A percentile compares a stretch with the other conserved stretches of the same genome.
These are phyloP conservation scores for Morpho helenor DNA, from an alignment of 2,888 invertebrate species.

Conservation along the genomic window DNA sequence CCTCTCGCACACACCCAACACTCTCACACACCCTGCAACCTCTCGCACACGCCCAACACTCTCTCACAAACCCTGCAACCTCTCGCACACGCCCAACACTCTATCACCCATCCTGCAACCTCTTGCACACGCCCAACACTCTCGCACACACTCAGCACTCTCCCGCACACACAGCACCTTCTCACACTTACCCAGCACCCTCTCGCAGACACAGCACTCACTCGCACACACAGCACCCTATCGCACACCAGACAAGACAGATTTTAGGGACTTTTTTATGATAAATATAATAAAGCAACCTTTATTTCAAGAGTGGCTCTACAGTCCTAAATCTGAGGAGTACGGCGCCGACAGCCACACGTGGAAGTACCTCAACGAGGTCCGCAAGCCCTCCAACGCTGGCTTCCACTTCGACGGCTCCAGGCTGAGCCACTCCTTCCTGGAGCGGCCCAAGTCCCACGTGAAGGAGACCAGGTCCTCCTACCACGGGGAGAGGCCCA, in stretches of 20 bases:
- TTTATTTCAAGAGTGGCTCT: slow-evolving; percentile 59
- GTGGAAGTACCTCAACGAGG: slow-evolving; percentile 66
- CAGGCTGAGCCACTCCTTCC: slow-evolving; percentile 45
- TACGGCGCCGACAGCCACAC: slow-evolving; percentile 62
- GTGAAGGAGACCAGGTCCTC: slow-evolving; percentile 42
- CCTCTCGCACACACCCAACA: too few relatives aligned
- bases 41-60: too few relatives aligned
- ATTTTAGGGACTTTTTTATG: too few relatives aligned
- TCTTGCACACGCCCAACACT: too few relatives aligned
- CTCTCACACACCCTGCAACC: too few relatives aligned
- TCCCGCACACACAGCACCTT: neutral
- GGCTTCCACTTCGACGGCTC: slow-evolving; percentile 63
- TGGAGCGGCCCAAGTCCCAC: slow-evolving; percentile 43
- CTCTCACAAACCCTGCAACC: too few relatives aligned
- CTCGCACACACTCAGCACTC: neutral
- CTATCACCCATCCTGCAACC: too few relatives aligned
- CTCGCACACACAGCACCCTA: too few relatives aligned
- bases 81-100: too few relatives aligned
- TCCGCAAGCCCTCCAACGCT: slow-evolving; percentile 67
- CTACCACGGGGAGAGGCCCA: slow-evolving; percentile 34
- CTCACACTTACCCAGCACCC: too few relatives aligned
- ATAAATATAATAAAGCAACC: neutral
- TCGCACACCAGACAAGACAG: too few relatives aligned
- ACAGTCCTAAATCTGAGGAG: slow-evolving; percentile 55
- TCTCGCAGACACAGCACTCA: too few relatives aligned